These are phyloP conservation scores for Aphaenogaster ashmeadi DNA, from an alignment of 1,140 invertebrate genomes.

Conservation along the genomic window DNA sequence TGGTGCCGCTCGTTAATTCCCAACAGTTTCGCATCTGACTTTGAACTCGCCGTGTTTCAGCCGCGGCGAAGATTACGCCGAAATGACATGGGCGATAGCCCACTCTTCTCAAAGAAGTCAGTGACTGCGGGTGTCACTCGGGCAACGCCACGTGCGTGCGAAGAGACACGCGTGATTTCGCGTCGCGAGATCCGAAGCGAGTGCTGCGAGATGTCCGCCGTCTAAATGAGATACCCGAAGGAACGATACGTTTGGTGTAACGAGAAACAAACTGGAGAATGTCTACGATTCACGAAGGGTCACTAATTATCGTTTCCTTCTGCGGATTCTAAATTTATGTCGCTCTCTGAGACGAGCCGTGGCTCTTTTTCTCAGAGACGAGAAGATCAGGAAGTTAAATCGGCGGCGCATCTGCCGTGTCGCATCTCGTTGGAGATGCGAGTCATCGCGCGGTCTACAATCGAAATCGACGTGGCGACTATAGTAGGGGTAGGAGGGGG, in stretches of 20 bases:
- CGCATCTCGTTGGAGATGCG: constrained; percentile 65
- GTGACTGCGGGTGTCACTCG: constrained; percentile 34
- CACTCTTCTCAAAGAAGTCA: constrained; percentile 20
- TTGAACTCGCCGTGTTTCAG: constrained; percentile 36
- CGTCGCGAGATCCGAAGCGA: constrained; percentile 9
- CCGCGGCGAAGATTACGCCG: constrained; percentile 36
- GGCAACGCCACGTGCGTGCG: constrained; percentile 16
- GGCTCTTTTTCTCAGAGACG: constrained; percentile 8
- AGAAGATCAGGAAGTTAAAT: constrained; percentile 66
- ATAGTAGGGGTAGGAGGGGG: background rate
- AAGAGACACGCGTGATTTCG: background rate
- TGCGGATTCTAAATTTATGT: background rate
- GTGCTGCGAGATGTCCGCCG: background rate
- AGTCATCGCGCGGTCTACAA: constrained; percentile 72
- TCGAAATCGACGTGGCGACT: constrained; percentile 59
- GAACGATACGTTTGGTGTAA: background rate
- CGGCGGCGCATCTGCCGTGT: constrained; percentile 63
- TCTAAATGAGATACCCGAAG: background rate
- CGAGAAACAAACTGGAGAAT: background rate
- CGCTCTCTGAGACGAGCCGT: background rate
- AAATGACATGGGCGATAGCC: constrained; percentile 36
- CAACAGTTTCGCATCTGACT: constrained; percentile 56
- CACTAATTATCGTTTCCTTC: background rate
- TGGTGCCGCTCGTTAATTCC: constrained; percentile 56
- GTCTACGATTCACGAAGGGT: background rate